Conservation (phyloP, 2,888 invertebrate genomes). For the Acronicta leporina region DNA sequence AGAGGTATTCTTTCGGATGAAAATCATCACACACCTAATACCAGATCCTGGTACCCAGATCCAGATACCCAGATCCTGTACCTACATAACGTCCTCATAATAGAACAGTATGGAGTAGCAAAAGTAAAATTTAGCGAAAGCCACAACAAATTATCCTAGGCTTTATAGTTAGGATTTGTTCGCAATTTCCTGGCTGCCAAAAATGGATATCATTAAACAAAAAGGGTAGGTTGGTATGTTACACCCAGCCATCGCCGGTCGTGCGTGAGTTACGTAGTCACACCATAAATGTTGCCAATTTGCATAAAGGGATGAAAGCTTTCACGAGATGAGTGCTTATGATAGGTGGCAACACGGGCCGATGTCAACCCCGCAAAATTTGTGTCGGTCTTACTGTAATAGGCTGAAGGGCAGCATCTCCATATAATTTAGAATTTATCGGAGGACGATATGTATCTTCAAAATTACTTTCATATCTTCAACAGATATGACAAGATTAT, state of each 20-base stretch:
- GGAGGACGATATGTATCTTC: background rate
- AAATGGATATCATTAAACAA: slow-evolving; percentile 83
- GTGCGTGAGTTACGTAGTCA: slow-evolving; percentile 67
- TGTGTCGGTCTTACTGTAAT: slow-evolving; percentile 57
- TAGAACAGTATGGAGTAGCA: background rate
- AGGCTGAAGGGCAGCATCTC: slow-evolving; percentile 24
- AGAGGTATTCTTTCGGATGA: no score
- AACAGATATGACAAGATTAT: no score
- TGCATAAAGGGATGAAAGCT: slow-evolving; percentile 83
- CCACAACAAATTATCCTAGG: slow-evolving; percentile 73
- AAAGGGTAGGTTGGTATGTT: slow-evolving; percentile 70
- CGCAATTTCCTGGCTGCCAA: slow-evolving; percentile 83
- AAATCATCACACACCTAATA: no score
- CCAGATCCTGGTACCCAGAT: no score
- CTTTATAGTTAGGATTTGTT: slow-evolving; percentile 73
- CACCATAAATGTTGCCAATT: slow-evolving; percentile 79
- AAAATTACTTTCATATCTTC: background rate
- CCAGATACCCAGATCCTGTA: no score
- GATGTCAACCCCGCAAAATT: slow-evolving; percentile 51
- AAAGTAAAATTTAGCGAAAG: slow-evolving; percentile 42
- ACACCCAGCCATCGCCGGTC: slow-evolving; percentile 50
- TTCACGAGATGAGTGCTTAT: slow-evolving; percentile 82
- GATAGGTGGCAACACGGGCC: slow-evolving; percentile 60
- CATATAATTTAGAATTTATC: slow-evolving; percentile 1
- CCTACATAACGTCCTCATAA: background rate